These are phyloP conservation scores for Epizoanthus fatuus DNA, from an alignment of 92 coral and sea anemone genomes.

Conservation along the genomic window DNA sequence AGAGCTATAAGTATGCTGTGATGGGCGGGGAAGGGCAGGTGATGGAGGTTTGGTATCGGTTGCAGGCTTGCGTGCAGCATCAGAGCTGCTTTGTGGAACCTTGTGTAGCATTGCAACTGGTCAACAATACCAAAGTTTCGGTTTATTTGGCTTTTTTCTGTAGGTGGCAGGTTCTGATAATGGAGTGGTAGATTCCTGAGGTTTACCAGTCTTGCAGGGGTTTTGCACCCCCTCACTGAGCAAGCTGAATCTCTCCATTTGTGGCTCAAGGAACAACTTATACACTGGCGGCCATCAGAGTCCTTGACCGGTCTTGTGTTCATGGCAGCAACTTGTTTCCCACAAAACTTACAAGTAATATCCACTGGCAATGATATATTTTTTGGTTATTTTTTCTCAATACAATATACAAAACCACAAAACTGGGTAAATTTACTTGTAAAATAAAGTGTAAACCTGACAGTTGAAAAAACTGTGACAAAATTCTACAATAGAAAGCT, in stretches of 20 bases:
- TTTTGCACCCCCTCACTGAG: not conserved
- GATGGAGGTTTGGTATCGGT: not conserved
- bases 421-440: too few species aligned
- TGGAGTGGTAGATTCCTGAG: not conserved
- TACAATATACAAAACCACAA: too few species aligned
- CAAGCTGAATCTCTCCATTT: not conserved
- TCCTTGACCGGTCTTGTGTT: too few species aligned
- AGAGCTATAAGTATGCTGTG: not conserved
- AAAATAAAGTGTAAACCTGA: too few species aligned
- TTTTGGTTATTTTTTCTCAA: too few species aligned
- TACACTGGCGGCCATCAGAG: not conserved
- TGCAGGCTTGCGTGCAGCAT: not conserved
- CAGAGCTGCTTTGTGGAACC: slow-evolving; percentile 7
- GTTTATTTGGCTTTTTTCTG: not conserved
- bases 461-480: too few species aligned
- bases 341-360: too few species aligned
- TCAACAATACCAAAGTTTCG: not conserved
- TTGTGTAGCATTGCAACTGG: slow-evolving; percentile 12
- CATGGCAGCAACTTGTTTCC: too few species aligned
- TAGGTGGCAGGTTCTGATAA: not conserved
- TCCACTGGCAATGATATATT: too few species aligned
- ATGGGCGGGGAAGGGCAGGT: not conserved
- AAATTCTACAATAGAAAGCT: too few species aligned
- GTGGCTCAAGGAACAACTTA: not conserved
- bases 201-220: not conserved